Base-by-base conservation (phyloP, 2,113 vertebrate species). In the Carollia perspicillata region DNA sequence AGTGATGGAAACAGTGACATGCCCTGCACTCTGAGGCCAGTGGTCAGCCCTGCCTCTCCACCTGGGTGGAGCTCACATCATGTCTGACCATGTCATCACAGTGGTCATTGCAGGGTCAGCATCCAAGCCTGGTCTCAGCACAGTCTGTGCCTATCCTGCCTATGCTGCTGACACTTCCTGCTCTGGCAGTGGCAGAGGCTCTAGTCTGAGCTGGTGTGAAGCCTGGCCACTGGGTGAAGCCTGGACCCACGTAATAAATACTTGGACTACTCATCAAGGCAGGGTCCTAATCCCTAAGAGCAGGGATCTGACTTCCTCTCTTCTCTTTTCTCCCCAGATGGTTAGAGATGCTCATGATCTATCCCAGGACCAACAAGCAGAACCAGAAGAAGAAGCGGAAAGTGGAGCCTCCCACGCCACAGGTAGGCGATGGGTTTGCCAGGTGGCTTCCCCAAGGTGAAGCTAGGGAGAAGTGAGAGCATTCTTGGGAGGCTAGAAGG, bases 341-440 rank as follows among this genome's bases (percentile, higher is more conserved):
- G 99, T 98, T 99, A 97, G 99, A 99, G 95, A 99, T 99, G 98
- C 98, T 99, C 95, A 98, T 99, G 0, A 99, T 99, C 58, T 99
- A 99, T 94, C 99, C 99, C 0, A 98, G 99, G 97, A 99, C 99
- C 85, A 99, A 99, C 98, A 99, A 99, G 96, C 99, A 99, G 97
- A 99, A 99, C 98, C 99, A 99, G 98, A 99, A 99, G 98, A 99
- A 99, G 98, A 99, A 99, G 95, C 99, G 99, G 97, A 99, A 99
- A 97, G 99, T 99, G 10, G 99, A 99, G 97, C 99, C 99, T 12
- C 99, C 99, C 18, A 99, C 99, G 65, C 99, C 99, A 1, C 99
- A 99, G 99, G 99, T 99, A 99, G 98, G 55, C 17, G 3, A 0
- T 53, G 68, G 18, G 23, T 44, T 84, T 55, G 69, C 65, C 28